Evolutionary conservation across 2,888 invertebrate genomes (phyloP), one percentile per base, ranked within the genome.

Genomic region (Eugnorisma glareosa): DNA sequence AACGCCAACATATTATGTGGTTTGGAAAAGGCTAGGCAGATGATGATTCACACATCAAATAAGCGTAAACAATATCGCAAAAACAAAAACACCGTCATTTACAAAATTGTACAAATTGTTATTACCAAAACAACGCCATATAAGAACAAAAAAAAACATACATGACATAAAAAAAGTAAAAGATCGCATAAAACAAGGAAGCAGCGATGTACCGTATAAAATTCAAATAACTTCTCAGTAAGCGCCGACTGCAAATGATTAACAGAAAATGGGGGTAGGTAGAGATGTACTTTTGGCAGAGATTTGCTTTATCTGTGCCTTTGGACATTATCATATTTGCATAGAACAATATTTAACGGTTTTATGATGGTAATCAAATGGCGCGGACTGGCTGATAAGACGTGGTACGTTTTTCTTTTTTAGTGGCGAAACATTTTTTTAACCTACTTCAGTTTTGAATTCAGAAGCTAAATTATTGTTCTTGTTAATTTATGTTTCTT

Each of bases 191-290:
- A 59, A 75, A 81, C 70, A 77, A 77, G 70, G 67, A 77, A 76
- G 63, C 86, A 24, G 24, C 68, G 57, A 59, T 80, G 59, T 82
- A 79, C 40, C 63, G 85, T 79, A 88, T 85, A 88, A 88, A 85
- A 81, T 81, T 86, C 76, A 13, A 82, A 89, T 88, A 86, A 85
- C 63, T 81, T 80, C 59, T 54, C 48, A 59, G 78, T 68, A 63
- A 81, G 67, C 57, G 80, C 78, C 73, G 86, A 64, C 59, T 73
- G 67, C 37, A 71, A 87, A 87, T 86, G 87, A 88, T 88, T 87
- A 88, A 88, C 78, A 78, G 45, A 2, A 67, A 68, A 70, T 57
- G 75, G 73, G 73, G 76, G 77, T 43, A 73, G 70, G 67, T 77
- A 75, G 54, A 66, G 59, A 67, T 71, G 66, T 82, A 69, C 75